Conservation (phyloP, 2,797 vertebrate species). For the Antrozous pallidus region DNA sequence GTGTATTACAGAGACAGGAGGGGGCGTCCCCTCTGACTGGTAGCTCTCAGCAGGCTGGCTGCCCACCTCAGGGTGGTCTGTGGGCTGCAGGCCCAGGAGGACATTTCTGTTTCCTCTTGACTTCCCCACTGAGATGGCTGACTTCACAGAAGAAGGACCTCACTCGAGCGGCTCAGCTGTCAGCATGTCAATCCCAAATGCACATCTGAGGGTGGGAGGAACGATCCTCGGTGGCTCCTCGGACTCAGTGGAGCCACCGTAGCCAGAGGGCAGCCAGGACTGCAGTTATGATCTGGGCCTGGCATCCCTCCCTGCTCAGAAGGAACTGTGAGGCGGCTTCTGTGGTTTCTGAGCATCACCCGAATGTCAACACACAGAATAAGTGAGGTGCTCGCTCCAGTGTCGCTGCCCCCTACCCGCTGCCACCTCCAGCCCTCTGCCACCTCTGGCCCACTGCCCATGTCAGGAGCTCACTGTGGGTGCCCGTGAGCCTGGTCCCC, state of each 20-base stretch:
- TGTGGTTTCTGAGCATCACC: neutral
- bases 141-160: neutral
- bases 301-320: rapidly evolving
- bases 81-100: neutral
- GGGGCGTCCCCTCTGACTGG: neutral
- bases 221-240: no score
- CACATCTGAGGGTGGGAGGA: no score
- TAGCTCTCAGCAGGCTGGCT: neutral
- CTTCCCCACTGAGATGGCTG: neutral
- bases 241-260: rapidly evolving
- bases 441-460: no score
- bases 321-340: no score
- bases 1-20: rapidly evolving
- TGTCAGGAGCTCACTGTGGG: no score
- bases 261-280: neutral
- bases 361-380: rapidly evolving
- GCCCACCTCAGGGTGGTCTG: neutral
- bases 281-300: neutral
- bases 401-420: neutral
- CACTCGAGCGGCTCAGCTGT: rapidly evolving
- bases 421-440: no score
- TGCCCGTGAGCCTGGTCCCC: no score
- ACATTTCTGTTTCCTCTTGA: no score
- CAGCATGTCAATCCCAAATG: neutral
- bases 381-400: rapidly evolving